Evolutionary conservation across 2,797 vertebrate species (phyloP), one percentile per base, ranked within the genome.

Genomic region (Oophaga sylvatica): DNA sequence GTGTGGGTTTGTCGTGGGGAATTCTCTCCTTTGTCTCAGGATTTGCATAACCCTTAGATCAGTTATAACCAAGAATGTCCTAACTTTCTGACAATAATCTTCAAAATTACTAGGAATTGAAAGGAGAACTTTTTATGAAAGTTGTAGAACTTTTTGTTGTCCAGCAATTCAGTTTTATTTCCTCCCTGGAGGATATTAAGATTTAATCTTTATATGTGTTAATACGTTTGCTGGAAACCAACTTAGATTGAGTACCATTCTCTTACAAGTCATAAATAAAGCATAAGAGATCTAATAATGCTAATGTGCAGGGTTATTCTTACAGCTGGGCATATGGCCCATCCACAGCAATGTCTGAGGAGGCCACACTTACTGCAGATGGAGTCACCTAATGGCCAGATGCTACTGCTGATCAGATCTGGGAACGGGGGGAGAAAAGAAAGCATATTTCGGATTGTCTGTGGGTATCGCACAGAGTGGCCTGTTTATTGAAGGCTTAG

Each of bases 251-350:
- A 75, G 45, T 13, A 56, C 26, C 73, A 60, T 88, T 88, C 60
- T 91, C 63, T 88, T 85, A 88, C 84, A 77, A 87, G 77, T 86
- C 90, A 90, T 93, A 94, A 94, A 94, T 93, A 94, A 93, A 92
- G 91, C 91, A 90, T 87, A 90, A 92, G 89, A 91, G 91, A 92
- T 92, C 93, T 92, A 90, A 93, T 93, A 92, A 94, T 92, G 92
- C 93, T 93, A 93, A 93, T 94, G 92, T 93, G 92, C 91, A 89
- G 91, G 92, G 92, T 93, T 93, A 90, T 94, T 93, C 92, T 88
- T 92, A 91, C 90, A 77, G 84, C 91, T 92, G 93, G 94, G 93
- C 92, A 90, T 89, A 60, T 79, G 89, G 92, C 93, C 93, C 91
- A 90, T 91, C 90, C 88, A 91, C 93, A 91, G 91, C 89, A 92